These are phyloP conservation scores for Lithosia quadra DNA, from an alignment of 2,888 invertebrate genomes.

Conservation along the genomic window DNA sequence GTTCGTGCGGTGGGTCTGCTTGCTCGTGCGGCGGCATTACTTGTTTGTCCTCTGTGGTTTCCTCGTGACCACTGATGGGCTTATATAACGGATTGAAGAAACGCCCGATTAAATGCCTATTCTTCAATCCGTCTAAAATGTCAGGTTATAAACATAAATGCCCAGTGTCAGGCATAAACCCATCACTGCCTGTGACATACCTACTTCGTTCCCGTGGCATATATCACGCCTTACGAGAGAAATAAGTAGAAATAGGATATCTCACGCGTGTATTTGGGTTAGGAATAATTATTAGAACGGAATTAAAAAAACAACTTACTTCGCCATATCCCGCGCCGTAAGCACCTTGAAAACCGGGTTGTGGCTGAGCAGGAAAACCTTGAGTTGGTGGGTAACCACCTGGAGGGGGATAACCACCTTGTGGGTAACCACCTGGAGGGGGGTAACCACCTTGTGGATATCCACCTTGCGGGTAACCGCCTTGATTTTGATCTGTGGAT, in stretches of 20 bases:
- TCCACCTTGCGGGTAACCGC: conserved; percentile 65
- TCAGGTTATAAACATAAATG: too few species aligned
- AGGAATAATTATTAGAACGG: neutral
- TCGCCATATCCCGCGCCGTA: conserved; percentile 75
- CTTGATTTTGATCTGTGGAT: conserved; percentile 75
- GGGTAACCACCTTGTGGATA: conserved; percentile 73
- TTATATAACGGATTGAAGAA: too few species aligned
- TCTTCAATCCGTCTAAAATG: too few species aligned
- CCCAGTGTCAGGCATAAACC: too few species aligned
- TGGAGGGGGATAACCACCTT: conserved; percentile 64
- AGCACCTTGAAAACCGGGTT: conserved; percentile 66
- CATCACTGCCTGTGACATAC: too few species aligned
- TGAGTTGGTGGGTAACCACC: conserved; percentile 55
- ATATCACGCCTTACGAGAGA: too few species aligned
- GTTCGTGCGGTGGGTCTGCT: too few species aligned
- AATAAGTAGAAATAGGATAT: neutral
- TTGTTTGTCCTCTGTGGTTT: too few species aligned
- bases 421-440: conserved; percentile 71
- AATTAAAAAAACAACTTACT: conserved; percentile 54
- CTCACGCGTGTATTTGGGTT: neutral
- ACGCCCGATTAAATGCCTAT: too few species aligned
- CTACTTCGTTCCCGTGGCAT: too few species aligned
- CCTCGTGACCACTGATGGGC: too few species aligned
- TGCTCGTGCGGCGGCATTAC: too few species aligned
- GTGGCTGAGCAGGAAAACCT: conserved; percentile 43